phyloP scores from a whole-genome alignment of 2,113 vertebrate genomes.

The Stigmatopora nigra region DNA sequence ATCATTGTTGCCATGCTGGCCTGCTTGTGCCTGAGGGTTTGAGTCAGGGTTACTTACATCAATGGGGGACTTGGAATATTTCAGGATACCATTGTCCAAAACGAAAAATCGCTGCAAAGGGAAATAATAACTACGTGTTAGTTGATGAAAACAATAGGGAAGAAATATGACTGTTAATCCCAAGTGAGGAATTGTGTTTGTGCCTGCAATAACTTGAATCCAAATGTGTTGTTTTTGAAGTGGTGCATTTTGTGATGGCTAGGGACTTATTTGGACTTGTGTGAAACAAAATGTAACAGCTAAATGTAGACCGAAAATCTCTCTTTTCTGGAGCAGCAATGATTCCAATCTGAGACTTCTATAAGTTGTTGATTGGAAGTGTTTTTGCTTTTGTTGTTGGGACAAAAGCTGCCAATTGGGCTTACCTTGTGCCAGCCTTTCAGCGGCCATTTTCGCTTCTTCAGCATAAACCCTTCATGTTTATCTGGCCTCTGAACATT shows the following conservation, averaged over 20 bases:
- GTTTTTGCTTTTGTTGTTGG: not conserved
- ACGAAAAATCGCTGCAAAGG: slow-evolving; percentile 89
- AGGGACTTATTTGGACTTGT: not conserved
- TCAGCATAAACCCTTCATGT: slow-evolving; percentile 97
- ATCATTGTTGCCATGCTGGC: slow-evolving; percentile 31
- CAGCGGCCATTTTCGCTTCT: slow-evolving; percentile 98
- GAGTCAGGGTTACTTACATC: slow-evolving; percentile 84
- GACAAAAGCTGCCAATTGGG: slow-evolving; percentile 20
- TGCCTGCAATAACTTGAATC: not conserved
- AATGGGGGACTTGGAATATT: slow-evolving; percentile 96
- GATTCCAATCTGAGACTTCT: slow-evolving; percentile 13
- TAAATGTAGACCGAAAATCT: not conserved
- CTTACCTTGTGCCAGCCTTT: slow-evolving; percentile 99
- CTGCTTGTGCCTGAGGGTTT: slow-evolving; percentile 30
- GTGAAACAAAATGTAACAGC: slow-evolving; percentile 4
- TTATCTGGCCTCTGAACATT: slow-evolving; percentile 95
- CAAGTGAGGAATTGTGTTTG: not conserved
- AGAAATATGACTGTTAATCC: slow-evolving; percentile 2
- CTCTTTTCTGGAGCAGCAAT: not conserved
- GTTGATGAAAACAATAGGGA: slow-evolving; percentile 10
- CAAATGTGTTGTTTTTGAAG: slow-evolving; percentile 1
- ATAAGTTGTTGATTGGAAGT: slow-evolving; percentile 6
- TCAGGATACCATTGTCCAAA: slow-evolving; percentile 97
- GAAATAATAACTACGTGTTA: slow-evolving; percentile 35
- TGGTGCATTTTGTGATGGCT: not conserved